phyloP scores from a whole-genome alignment of 2,888 invertebrate species.

The Acronicta leporina region DNA sequence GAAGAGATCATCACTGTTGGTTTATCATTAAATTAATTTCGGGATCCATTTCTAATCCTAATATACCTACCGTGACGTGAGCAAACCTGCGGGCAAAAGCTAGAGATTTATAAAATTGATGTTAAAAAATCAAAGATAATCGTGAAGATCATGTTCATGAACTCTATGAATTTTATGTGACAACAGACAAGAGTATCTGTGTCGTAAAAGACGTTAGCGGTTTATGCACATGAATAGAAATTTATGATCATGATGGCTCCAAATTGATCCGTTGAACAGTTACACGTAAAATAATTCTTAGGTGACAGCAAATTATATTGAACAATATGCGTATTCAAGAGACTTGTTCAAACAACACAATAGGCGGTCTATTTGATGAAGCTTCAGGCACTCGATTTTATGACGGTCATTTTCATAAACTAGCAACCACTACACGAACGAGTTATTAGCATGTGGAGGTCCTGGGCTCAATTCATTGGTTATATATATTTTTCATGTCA shows the following conservation, averaged over 20 bases:
- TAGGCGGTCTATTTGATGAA: slow-evolving; percentile 31
- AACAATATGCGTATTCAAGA: slow-evolving; percentile 39
- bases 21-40: no score
- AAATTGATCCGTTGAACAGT: slow-evolving; percentile 50
- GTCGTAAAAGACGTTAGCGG: slow-evolving; percentile 49
- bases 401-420: slow-evolving; percentile 5
- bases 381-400: slow-evolving; percentile 6
- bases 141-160: slow-evolving; percentile 27
- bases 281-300: slow-evolving; percentile 47
- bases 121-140: slow-evolving; percentile 32
- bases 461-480: not conserved
- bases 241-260: slow-evolving; percentile 54
- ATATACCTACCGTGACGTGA: no score
- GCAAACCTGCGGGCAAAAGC: no score
- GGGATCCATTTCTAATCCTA: no score
- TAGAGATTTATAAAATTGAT: slow-evolving; percentile 4
- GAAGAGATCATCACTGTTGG: no score
- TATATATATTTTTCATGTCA: not conserved
- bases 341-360: slow-evolving; percentile 18
- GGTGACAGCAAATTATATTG: slow-evolving; percentile 39
- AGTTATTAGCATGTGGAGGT: no score
- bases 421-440: not conserved
- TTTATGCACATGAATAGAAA: slow-evolving; percentile 48
- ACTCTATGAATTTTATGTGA: slow-evolving; percentile 49
- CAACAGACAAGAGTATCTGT: slow-evolving; percentile 50